Conservation (phyloP, 2,888 invertebrate species). For the Amorpha juglandis region DNA sequence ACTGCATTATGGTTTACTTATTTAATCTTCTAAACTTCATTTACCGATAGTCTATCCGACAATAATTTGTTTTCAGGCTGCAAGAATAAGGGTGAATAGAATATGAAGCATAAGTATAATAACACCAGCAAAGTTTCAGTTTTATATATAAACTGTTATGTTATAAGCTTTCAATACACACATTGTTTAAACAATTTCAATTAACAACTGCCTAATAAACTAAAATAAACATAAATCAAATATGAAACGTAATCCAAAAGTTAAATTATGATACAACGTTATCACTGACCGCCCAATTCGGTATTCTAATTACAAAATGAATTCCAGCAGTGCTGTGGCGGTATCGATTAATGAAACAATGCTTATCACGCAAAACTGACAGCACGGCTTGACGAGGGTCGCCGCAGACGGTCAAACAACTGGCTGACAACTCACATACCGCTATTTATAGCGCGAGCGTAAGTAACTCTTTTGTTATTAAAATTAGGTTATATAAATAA, state of each 20-base stretch:
- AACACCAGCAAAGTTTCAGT: no score
- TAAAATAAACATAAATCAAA: background rate
- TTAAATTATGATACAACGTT: constrained; percentile 2
- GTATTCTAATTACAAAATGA: constrained; percentile 20
- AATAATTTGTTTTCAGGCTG: no score
- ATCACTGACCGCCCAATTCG: constrained; percentile 11
- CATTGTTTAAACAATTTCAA: background rate
- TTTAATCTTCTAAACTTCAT: no score
- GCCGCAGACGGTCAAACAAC: constrained; percentile 16
- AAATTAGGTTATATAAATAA: background rate
- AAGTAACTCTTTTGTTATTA: background rate
- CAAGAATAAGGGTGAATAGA: no score
- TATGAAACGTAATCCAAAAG: background rate
- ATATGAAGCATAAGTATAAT: no score
- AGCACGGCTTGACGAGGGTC: constrained; percentile 24
- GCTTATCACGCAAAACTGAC: constrained; percentile 26
- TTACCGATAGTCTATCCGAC: no score
- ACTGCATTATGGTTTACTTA: no score
- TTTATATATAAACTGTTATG: no score
- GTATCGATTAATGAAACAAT: constrained; percentile 26
- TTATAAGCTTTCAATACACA: no score
- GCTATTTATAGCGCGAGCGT: background rate
- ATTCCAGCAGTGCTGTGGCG: background rate
- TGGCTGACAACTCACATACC: background rate
- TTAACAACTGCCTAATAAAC: background rate